A percentile compares a stretch with the other conserved stretches of the same genome.
Conservation (phyloP, 2,797 vertebrate genomes). For the Argyrosomus regius region DNA sequence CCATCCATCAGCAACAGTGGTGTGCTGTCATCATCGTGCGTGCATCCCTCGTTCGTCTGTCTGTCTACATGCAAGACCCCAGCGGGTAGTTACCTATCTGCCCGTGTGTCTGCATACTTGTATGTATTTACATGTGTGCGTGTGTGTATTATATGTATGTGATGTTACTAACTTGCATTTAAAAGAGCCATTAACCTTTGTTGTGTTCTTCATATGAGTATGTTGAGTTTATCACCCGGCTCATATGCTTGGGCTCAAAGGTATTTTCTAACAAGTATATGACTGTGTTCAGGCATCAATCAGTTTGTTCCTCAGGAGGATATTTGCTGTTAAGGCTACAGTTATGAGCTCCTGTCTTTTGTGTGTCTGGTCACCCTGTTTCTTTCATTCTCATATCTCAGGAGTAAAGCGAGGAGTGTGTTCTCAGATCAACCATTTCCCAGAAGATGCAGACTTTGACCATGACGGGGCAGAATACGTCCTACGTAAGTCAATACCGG, state of each 20-base stretch:
- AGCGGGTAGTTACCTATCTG: conserved; percentile 79
- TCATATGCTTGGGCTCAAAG: conserved; percentile 18
- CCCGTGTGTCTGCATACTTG: conserved; percentile 58
- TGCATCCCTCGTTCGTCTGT: conserved; percentile 79
- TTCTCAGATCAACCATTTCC: conserved; percentile 96
- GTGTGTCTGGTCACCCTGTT: conserved; percentile 47
- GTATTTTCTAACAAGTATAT: conserved; percentile 30
- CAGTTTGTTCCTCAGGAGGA: conserved; percentile 38
- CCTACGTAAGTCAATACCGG: conserved; percentile 87
- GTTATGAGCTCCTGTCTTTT: conserved; percentile 24
- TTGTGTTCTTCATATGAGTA: conserved; percentile 22
- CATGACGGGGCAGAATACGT: conserved; percentile 96
- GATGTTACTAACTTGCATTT: conserved; percentile 40
- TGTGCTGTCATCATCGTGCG: conserved; percentile 76
- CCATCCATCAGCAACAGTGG: conserved; percentile 78
- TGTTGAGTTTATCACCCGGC: conserved; percentile 1
- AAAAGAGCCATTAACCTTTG: conserved; percentile 11
- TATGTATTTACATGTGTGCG: conserved; percentile 51
- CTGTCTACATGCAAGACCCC: conserved; percentile 81
- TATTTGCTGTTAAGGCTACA: conserved; percentile 28
- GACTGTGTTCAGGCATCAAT: conserved; percentile 27
- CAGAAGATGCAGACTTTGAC: conserved; percentile 96
- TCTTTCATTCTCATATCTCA: conserved; percentile 72
- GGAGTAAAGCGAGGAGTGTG: conserved; percentile 94
- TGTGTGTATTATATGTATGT: conserved; percentile 29